Base-by-base conservation (phyloP, 2,113 vertebrate species). In the Pan paniscus region DNA sequence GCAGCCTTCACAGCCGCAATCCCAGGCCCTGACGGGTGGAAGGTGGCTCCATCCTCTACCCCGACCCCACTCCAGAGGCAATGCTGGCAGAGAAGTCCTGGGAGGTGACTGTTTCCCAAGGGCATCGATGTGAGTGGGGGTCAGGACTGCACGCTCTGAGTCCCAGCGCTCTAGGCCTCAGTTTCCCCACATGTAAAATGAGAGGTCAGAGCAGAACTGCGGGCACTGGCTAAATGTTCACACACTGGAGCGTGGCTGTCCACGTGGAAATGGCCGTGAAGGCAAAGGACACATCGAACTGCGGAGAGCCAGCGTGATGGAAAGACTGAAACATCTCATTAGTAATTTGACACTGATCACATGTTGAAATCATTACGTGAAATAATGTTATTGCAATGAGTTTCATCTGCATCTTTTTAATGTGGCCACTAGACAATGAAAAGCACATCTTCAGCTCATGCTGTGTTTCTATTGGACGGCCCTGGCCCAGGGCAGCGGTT, bases 211-310 rank as follows among this genome's bases (percentile, higher is more conserved):
- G 16, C 30, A 25, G 50, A 55, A 3, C 11, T 1, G 17, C 1
- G n/a, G 52, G 38, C 20, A 32, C 25, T 48, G 89, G 64, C 5
- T 13, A 55, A 13, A 55, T 0, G 13, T 48, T 10, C 50, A 14
- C 68, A 18, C 3, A 0, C 2, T 2, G 16, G 72, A 38, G 16
- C 1, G 2, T 6, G 14, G 22, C 57, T 46, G n/a, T 23, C 6
- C 38, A 11, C 4, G 0, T 13, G 10, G 80, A 76, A 43, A 11
- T 52, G 43, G 14, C 59, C 8, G 32, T n/a, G 79, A 59, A 32
- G 18, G 3, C 17, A 8, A 73, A 22, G 32, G 10, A 16, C 82
- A 67, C 8, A 17, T 22, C 5, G 22, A n/a, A 32, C 25, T 48
- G 40, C 57, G 32, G n/a, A 32, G 72, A 27, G 6, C 59, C 17